Evolutionary conservation across 2,888 invertebrate species (phyloP), one percentile per base, ranked within the genome.

Genomic region (Uropetala carovei): DNA sequence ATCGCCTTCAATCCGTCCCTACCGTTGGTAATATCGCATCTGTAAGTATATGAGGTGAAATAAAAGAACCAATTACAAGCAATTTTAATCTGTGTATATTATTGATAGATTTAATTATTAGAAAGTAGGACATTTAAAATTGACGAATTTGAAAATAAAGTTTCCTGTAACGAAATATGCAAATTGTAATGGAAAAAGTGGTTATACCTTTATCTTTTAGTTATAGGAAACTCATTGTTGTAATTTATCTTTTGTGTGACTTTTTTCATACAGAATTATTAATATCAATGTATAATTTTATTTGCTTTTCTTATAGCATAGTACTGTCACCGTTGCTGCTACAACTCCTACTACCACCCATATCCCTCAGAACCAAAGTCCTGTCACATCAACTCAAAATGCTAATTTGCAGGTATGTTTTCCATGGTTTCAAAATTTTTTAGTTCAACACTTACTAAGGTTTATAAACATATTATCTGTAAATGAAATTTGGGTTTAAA

Each of bases 1-100:
- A 98, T 95, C 97, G 98, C 95, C 97, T 98, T 95, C 98, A 98
- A 96, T 97, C 98, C 94, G 97, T 98, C 95, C 97, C 98, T 95
- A 97, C 97, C 96, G 98, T 98, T 97, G 97, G 97, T 97, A 97
- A 22, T 27, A 89, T 75, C 81, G 58, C 57, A 91, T 56, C 85
- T 56, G 68, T 92, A 92, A 60, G 83, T 89, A 64, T 22, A 82
- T 43, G 43, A 43, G 43, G 43, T 43, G 43, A 43, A 43, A 43
- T 43, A 13, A 18, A 75, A 27, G 10, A 4, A 7, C 22, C 8
- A 27, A 27, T 75, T 75, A 11, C 2, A 75, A 13, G 9, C 22
- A 10, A 27, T 27, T 27, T 13, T 75, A 0, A 16, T 22, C 13
- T 27, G 1, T n/a, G 8, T 10, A 56, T 30, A 43, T 83, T 22